Percentiles rank a stretch among this genome's conserved stretches.
These are phyloP conservation scores for Epirrhoe alternata DNA, from an alignment of 2,888 invertebrate genomes.

Conservation along the genomic window DNA sequence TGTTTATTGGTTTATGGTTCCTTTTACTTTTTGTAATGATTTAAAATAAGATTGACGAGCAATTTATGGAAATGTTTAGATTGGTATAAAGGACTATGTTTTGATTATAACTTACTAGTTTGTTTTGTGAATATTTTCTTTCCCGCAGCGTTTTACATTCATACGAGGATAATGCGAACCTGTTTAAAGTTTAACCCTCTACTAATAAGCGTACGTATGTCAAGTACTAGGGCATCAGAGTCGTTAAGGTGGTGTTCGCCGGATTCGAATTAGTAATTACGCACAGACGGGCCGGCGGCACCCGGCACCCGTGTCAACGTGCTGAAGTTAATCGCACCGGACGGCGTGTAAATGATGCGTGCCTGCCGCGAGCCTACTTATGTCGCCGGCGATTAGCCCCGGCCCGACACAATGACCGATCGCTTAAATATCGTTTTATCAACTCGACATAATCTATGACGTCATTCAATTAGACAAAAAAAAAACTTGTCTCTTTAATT, in stretches of 20 bases:
- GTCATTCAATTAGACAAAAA: conserved; percentile 6
- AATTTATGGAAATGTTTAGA: conserved; percentile 58
- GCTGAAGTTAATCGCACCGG: conserved; percentile 68
- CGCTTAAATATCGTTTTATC: conserved; percentile 46
- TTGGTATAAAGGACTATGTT: conserved; percentile 44
- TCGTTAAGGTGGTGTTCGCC: conserved; percentile 57
- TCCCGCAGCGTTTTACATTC: conserved; percentile 8
- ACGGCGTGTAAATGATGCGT: conserved; percentile 80
- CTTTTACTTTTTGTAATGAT: conserved; percentile 58
- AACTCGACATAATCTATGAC: conserved; percentile 21
- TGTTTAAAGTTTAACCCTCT: conserved; percentile 38
- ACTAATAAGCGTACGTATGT: conserved; percentile 58
- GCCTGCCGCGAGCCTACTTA: conserved; percentile 68
- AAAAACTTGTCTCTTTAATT: neutral
- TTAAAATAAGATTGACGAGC: conserved; percentile 65
- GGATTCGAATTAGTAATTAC: conserved; percentile 67
- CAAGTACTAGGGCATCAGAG: conserved; percentile 51
- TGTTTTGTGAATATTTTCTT: conserved; percentile 11
- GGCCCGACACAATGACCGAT: conserved; percentile 65
- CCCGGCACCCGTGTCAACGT: conserved; percentile 71
- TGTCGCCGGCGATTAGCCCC: conserved; percentile 74
- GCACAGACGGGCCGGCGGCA: conserved; percentile 56
- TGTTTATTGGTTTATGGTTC: conserved; percentile 74
- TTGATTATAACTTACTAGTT: conserved; percentile 37
- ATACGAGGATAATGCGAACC: neutral